A percentile compares a stretch with the other conserved stretches of the same genome.
Conservation (phyloP, 2,113 vertebrate species). For the Sminthopsis crassicaudata region DNA sequence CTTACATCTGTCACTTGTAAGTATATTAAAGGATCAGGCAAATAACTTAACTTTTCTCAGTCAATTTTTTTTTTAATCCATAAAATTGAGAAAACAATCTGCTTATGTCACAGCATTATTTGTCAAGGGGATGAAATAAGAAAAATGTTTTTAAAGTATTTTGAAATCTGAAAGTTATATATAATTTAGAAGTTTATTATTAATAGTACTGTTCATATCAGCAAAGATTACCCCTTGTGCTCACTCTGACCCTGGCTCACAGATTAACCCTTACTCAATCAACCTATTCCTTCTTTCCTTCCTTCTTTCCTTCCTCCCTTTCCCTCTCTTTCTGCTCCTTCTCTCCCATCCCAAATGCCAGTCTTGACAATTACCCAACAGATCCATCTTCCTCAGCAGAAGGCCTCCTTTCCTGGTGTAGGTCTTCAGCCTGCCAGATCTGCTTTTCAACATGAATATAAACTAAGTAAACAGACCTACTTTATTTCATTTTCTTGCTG, state of each 20-base stretch:
- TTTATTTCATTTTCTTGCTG: constrained; percentile 47
- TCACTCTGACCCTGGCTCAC: not conserved
- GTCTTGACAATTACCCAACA: constrained; percentile 18
- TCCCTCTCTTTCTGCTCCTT: too few relatives aligned
- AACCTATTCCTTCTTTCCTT: not conserved
- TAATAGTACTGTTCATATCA: not conserved
- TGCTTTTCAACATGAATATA: not conserved
- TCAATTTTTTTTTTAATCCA: not conserved
- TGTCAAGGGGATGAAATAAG: not conserved
- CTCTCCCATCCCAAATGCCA: not conserved
- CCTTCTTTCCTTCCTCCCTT: not conserved
- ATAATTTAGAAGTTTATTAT: not conserved
- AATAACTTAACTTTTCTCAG: not conserved
- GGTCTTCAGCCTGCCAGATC: not conserved
- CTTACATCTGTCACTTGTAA: not conserved
- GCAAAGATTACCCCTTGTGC: not conserved
- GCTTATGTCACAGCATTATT: not conserved
- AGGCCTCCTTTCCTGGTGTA: constrained; percentile 1
- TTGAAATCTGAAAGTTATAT: not conserved
- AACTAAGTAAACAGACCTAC: not conserved
- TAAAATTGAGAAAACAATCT: not conserved
- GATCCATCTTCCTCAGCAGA: constrained; percentile 13
- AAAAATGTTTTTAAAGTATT: not conserved
- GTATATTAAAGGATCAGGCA: not conserved
- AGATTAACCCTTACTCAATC: not conserved